These are phyloP conservation scores for Eristalinus aeneus DNA, from an alignment of 2,888 invertebrate genomes.

Conservation along the genomic window DNA sequence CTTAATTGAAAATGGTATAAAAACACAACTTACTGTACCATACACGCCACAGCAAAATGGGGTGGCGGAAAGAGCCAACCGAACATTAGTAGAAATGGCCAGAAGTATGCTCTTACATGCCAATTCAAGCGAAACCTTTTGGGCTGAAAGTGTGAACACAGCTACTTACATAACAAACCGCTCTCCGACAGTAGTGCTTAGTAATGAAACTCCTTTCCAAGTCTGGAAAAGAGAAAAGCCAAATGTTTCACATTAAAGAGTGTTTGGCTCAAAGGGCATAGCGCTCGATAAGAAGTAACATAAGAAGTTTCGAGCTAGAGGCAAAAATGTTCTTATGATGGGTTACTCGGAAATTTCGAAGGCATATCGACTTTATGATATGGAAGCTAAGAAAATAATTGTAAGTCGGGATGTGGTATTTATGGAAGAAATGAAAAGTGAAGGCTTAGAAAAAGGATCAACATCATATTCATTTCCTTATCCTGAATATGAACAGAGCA, in stretches of 20 bases:
- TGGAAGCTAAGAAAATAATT: background rate
- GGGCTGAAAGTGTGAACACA: background rate
- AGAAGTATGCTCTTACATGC: constrained; percentile 9
- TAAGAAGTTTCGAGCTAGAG: background rate
- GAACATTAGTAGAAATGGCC: too few relatives aligned
- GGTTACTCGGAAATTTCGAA: constrained; percentile 4
- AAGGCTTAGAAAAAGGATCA: too few relatives aligned
- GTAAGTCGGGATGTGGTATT: constrained; percentile 3
- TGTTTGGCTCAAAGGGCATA: background rate
- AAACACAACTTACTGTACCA: background rate
- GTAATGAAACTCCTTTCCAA: too few relatives aligned
- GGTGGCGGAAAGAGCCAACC: too few relatives aligned
- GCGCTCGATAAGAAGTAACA: background rate
- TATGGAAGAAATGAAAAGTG: background rate
- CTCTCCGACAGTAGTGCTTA: too few relatives aligned
- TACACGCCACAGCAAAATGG: too few relatives aligned
- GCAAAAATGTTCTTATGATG: background rate
- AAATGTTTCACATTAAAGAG: background rate
- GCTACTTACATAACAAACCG: background rate
- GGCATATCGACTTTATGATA: constrained; percentile 4
- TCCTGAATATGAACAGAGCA: too few relatives aligned
- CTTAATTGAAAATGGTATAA: constrained; percentile 2
- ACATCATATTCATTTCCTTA: too few relatives aligned
- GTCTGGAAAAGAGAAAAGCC: too few relatives aligned
- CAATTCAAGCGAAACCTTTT: background rate